Conservation (phyloP, 2,888 invertebrate species). For the Acleris laterana region DNA sequence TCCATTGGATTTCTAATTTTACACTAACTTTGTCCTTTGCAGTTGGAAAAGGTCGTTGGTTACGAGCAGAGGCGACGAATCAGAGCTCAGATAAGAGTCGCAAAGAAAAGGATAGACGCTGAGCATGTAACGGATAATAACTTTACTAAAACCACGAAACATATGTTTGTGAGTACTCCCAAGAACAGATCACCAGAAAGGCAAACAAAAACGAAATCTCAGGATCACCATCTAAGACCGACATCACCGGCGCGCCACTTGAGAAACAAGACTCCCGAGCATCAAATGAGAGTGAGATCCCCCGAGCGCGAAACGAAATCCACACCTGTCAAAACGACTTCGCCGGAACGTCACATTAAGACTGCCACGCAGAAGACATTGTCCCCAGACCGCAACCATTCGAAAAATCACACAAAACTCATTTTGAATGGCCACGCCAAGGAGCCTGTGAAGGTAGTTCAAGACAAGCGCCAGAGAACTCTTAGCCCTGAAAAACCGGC, state of each 20-base stretch:
- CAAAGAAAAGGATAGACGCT: conserved; percentile 85
- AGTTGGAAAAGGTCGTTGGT: conserved; percentile 90
- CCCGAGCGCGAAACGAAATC: conserved; percentile 53
- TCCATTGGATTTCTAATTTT: conserved; percentile 44
- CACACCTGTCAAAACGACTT: conserved; percentile 48
- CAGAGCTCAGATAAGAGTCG: conserved; percentile 89
- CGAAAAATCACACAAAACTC: conserved; percentile 48
- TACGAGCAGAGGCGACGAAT: conserved; percentile 92
- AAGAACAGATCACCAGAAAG: conserved; percentile 50
- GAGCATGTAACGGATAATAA: conserved; percentile 50
- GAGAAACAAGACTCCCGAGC: conserved; percentile 40
- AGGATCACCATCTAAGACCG: conserved; percentile 28
- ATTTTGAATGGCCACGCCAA: conserved; percentile 60
- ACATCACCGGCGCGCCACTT: conserved; percentile 57
- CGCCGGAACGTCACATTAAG: conserved; percentile 58
- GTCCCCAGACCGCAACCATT: conserved; percentile 41
- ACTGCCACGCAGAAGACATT: conserved; percentile 46
- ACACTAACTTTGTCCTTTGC: conserved; percentile 61
- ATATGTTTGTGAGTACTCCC: conserved; percentile 50
- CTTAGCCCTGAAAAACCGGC: conserved; percentile 64
- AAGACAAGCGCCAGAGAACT: conserved; percentile 52
- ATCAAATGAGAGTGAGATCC: conserved; percentile 41
- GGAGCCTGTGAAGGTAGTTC: conserved; percentile 48
- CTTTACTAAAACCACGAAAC: conserved; percentile 53
- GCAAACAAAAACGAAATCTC: conserved; percentile 34